Evolutionary conservation across 2,888 invertebrate genomes (phyloP).

Genomic region (Cephus nigrinus): DNA sequence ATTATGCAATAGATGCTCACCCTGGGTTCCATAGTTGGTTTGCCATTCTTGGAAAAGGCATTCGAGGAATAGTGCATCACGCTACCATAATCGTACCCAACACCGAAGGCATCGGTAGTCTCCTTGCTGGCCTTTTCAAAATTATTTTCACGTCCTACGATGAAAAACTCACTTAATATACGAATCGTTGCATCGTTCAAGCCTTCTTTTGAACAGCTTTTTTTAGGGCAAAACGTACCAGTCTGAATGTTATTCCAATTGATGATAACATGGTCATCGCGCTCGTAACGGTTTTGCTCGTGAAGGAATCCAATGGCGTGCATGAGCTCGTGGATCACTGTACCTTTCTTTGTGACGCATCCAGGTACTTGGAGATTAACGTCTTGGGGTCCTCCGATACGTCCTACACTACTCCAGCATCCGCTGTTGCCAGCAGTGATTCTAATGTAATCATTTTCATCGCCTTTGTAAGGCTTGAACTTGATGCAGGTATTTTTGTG

Average conservation of each 20-base stretch:
- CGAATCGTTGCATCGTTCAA: neutral
- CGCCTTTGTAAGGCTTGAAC: constrained; percentile 73
- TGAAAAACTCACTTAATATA: constrained; percentile 12
- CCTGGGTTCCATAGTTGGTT: constrained; percentile 78
- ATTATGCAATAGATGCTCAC: constrained; percentile 62
- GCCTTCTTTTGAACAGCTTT: neutral
- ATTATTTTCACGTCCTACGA: constrained; percentile 74
- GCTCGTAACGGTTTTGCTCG: constrained; percentile 83
- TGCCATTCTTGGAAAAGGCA: constrained; percentile 80
- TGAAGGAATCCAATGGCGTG: constrained; percentile 85
- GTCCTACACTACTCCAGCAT: constrained; percentile 86
- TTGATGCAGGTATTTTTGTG: constrained; percentile 80
- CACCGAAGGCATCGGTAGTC: constrained; percentile 74
- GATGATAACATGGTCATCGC: constrained; percentile 77
- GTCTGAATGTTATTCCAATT: constrained; percentile 76
- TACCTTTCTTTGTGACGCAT: constrained; percentile 79
- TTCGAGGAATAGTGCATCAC: constrained; percentile 86
- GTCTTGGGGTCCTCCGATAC: constrained; percentile 75
- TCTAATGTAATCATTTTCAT: constrained; percentile 76
- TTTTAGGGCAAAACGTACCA: constrained; percentile 61
- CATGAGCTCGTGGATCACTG: constrained; percentile 82
- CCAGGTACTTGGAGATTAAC: constrained; percentile 82
- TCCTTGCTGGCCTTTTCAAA: constrained; percentile 75
- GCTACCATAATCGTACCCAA: constrained; percentile 82
- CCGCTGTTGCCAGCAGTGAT: constrained; percentile 78